Conservation (phyloP, 2,113 vertebrate genomes). For the Tapirus terrestris region DNA sequence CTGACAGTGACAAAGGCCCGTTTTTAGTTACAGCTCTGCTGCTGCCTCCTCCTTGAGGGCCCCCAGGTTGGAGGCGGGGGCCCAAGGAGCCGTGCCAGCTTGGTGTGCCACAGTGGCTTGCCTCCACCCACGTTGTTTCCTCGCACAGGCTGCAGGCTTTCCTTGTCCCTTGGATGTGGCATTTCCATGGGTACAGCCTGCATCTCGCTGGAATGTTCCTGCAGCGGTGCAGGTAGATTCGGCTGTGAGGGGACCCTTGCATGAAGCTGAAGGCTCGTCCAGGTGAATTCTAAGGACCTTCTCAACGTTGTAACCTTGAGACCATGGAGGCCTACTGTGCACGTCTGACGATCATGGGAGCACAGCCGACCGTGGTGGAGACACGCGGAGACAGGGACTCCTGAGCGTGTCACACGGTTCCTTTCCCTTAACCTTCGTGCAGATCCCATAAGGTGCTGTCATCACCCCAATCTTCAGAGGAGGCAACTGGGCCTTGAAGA, state of each 20-base stretch:
- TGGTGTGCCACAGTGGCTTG: neutral
- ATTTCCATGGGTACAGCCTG: neutral
- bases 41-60: neutral
- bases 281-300: neutral
- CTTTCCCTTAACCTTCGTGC: neutral
- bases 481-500: neutral
- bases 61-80: neutral
- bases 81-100: neutral
- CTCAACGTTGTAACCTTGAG: neutral
- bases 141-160: neutral
- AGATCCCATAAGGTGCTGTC: fast-evolving
- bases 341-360: neutral
- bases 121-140: neutral
- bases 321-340: neutral
- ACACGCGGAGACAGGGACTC: neutral
- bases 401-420: too few species aligned
- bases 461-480: neutral
- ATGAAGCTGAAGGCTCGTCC: neutral
- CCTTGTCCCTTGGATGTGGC: neutral
- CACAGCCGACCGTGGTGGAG: neutral
- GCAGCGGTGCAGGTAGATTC: neutral
- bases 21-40: neutral
- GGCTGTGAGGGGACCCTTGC: neutral
- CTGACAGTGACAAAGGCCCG: too few species aligned
- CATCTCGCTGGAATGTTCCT: neutral